Percentiles rank a stretch among this genome's conserved stretches.
These are phyloP conservation scores for Pecten maximus DNA, from an alignment of 2,888 invertebrate species.

Conservation along the genomic window DNA sequence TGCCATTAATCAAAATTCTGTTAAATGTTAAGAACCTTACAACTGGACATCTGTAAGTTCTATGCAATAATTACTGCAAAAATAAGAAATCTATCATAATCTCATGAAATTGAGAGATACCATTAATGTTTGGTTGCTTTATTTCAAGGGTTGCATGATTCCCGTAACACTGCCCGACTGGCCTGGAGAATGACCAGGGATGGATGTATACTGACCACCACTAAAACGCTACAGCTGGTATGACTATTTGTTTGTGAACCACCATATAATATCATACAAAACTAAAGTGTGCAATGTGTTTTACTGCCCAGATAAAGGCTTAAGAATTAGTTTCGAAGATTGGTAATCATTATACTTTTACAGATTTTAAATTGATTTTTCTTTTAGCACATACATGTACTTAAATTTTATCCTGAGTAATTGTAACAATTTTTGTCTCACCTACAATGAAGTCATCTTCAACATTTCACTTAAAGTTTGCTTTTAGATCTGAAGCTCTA, in stretches of 20 bases:
- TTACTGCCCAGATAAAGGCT: neutral
- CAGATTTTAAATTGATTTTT: neutral
- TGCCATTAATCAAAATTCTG: no score
- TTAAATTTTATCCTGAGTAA: neutral
- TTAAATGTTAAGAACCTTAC: no score
- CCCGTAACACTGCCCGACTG: conserved; percentile 86
- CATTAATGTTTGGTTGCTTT: no score
- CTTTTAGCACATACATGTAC: neutral
- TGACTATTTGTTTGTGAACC: conserved; percentile 38
- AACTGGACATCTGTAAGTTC: no score
- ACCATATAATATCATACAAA: neutral
- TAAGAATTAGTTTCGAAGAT: neutral
- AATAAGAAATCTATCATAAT: no score
- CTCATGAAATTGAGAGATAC: no score
- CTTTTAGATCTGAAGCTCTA: no score
- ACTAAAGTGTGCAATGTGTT: neutral
- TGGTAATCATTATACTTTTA: neutral
- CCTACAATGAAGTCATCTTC: no score
- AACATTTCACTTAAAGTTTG: no score
- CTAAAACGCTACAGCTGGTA: conserved; percentile 75
- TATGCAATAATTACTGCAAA: no score
- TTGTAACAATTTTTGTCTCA: neutral
- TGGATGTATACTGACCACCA: conserved; percentile 85
- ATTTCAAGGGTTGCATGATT: conserved; percentile 85
- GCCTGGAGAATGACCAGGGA: conserved; percentile 85